Conservation (phyloP, 2,888 invertebrate genomes). For the Leptogaster cylindrica region DNA sequence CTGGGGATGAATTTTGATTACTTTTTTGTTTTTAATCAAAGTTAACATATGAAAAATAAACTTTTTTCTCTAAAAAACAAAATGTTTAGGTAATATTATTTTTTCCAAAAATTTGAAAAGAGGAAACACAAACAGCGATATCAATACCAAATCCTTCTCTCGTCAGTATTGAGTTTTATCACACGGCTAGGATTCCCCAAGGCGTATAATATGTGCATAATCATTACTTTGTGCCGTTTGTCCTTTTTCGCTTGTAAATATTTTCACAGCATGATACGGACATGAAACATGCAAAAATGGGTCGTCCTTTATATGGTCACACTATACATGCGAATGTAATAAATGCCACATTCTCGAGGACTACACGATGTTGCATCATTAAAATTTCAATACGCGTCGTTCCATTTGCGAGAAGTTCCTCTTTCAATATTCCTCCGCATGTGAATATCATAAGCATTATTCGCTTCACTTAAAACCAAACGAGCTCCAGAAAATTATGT, state of each 20-base stretch:
- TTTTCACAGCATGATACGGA: background rate
- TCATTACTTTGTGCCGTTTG: conserved; percentile 15
- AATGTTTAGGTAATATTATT: too few species aligned
- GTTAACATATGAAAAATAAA: too few species aligned
- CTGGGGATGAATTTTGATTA: too few species aligned
- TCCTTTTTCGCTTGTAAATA: conserved; percentile 18
- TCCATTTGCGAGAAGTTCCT: conserved; percentile 32
- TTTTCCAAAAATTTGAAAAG: too few species aligned
- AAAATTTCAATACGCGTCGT: conserved; percentile 38
- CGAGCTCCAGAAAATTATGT: conserved; percentile 28
- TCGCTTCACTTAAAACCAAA: conserved; percentile 39
- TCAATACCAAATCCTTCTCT: background rate
- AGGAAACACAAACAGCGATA: too few species aligned
- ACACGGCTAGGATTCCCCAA: background rate
- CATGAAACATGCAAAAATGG: conserved; percentile 18
- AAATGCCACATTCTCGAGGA: conserved; percentile 23
- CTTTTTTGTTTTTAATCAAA: too few species aligned
- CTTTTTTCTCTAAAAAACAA: too few species aligned
- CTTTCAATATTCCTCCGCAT: conserved; percentile 27
- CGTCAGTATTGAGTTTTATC: background rate
- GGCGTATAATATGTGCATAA: background rate
- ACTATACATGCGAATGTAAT: conserved; percentile 18
- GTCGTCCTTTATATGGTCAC: conserved; percentile 8
- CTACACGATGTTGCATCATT: conserved; percentile 33
- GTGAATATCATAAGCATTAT: conserved; percentile 28